Evolutionary conservation across 2,797 vertebrate genomes (phyloP).

Genomic region (Ataeniobius toweri): DNA sequence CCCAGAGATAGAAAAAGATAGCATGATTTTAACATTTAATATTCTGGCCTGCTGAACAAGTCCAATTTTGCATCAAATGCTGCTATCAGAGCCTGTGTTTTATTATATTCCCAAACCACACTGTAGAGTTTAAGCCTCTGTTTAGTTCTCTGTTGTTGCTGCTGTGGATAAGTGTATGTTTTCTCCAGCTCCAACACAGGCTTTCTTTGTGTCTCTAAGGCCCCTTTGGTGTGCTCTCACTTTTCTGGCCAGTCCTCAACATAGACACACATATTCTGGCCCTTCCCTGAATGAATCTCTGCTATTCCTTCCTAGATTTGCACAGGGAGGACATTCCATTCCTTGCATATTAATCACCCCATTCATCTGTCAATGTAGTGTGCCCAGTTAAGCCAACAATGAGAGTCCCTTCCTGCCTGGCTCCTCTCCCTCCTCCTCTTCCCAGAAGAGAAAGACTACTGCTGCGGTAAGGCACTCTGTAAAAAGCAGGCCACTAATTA

Average conservation of each 20-base stretch:
- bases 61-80: background rate
- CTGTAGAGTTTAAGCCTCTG: slow-evolving; percentile 43
- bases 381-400: slow-evolving; percentile 63
- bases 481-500: slow-evolving; percentile 67
- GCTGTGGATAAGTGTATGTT: slow-evolving; percentile 42
- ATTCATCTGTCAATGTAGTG: slow-evolving; percentile 62
- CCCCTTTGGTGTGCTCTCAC: slow-evolving; percentile 41
- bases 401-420: slow-evolving; percentile 59
- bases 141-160: slow-evolving; percentile 44
- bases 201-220: slow-evolving; percentile 64
- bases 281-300: slow-evolving; percentile 47
- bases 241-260: slow-evolving; percentile 34
- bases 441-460: slow-evolving; percentile 35
- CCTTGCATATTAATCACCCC: slow-evolving; percentile 74
- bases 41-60: background rate
- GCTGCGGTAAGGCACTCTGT: slow-evolving; percentile 57
- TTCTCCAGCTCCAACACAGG: slow-evolving; percentile 56
- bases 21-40: background rate
- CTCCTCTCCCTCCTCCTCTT: slow-evolving; percentile 46
- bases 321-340: slow-evolving; percentile 68
- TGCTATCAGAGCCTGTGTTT: slow-evolving; percentile 9
- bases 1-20: background rate
- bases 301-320: slow-evolving; percentile 54
- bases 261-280: slow-evolving; percentile 16
- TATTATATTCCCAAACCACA: slow-evolving; percentile 18